Percentiles rank a stretch among this genome's conserved stretches.
Evolutionary conservation across 2,113 vertebrate species (phyloP).

Genomic region (Cryptotis parvus): DNA sequence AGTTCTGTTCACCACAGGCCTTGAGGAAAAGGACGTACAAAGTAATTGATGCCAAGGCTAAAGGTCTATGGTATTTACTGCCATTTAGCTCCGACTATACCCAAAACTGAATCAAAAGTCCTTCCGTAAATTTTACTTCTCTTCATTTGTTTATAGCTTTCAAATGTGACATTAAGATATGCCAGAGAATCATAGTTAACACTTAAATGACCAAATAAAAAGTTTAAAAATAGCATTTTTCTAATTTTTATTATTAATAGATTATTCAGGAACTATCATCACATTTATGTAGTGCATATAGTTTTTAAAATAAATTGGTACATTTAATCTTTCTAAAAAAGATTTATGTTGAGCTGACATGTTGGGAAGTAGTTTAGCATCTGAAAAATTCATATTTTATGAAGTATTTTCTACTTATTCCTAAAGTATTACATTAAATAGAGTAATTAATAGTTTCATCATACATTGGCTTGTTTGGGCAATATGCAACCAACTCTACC

Average conservation of each 20-base stretch:
- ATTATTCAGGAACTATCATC: conserved; percentile 66
- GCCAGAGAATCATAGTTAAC: conserved; percentile 67
- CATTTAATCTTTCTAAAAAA: conserved; percentile 55
- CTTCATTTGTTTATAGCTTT: conserved; percentile 64
- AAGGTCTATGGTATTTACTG: conserved; percentile 37
- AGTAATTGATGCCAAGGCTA: conserved; percentile 5
- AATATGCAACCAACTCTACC: conserved; percentile 25
- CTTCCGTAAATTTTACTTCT: conserved; percentile 38
- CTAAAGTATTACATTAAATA: conserved; percentile 6
- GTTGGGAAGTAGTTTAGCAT: conserved; percentile 24
- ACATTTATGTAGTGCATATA: conserved; percentile 53
- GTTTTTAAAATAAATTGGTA: conserved; percentile 53
- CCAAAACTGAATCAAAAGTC: conserved; percentile 1
- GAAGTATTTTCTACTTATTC: conserved; percentile 4
- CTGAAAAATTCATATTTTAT: conserved; percentile 54
- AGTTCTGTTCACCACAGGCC: neutral
- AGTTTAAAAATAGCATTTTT: conserved; percentile 73
- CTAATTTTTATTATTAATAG: conserved; percentile 63
- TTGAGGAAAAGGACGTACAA: neutral
- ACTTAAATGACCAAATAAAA: conserved; percentile 66
- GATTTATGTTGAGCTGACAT: neutral
- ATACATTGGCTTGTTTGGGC: conserved; percentile 43
- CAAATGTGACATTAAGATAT: conserved; percentile 67
- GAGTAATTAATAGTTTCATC: conserved; percentile 4
- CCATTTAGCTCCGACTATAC: conserved; percentile 35